These are phyloP conservation scores for Clinocottus analis DNA, from an alignment of 2,113 vertebrate species.

Conservation along the genomic window DNA sequence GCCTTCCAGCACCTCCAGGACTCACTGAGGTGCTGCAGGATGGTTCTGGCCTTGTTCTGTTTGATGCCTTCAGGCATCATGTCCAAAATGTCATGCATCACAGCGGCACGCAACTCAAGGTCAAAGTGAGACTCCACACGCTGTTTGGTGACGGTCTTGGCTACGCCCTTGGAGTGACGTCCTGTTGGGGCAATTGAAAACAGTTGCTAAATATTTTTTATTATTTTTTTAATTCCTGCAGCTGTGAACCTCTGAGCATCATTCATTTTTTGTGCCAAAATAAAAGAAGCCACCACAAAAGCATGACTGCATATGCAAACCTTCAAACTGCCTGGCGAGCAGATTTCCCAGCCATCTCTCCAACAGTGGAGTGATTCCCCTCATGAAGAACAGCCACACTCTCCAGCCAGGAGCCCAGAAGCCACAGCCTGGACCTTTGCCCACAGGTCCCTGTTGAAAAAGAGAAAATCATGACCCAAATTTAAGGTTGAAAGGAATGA, in stretches of 20 bases:
- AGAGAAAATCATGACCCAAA: not conserved
- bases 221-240: accelerated
- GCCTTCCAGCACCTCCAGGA: slow-evolving; percentile 99
- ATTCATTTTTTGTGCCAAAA: not conserved
- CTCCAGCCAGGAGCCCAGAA: slow-evolving; percentile 99
- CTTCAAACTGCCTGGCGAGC: slow-evolving; percentile 98
- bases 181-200: slow-evolving; percentile 77
- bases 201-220: not conserved
- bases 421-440: slow-evolving; percentile 98
- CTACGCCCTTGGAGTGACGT: slow-evolving; percentile 98
- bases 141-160: slow-evolving; percentile 98
- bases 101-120: slow-evolving; percentile 96
- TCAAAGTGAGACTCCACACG: slow-evolving; percentile 99
- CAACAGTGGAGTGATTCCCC: slow-evolving; percentile 96
- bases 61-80: slow-evolving; percentile 99
- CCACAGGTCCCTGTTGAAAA: slow-evolving; percentile 91
- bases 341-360: slow-evolving; percentile 99
- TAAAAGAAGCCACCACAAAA: not conserved
- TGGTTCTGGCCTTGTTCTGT: slow-evolving; percentile 99
- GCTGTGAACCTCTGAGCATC: not conserved
- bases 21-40: slow-evolving; percentile 97
- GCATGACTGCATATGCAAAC: slow-evolving; percentile 64
- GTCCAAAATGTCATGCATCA: slow-evolving; percentile 99
- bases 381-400: slow-evolving; percentile 99
- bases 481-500: not conserved